Conservation (phyloP, 2,113 vertebrate species). For the Calyptommatus sinebrachiatus region DNA sequence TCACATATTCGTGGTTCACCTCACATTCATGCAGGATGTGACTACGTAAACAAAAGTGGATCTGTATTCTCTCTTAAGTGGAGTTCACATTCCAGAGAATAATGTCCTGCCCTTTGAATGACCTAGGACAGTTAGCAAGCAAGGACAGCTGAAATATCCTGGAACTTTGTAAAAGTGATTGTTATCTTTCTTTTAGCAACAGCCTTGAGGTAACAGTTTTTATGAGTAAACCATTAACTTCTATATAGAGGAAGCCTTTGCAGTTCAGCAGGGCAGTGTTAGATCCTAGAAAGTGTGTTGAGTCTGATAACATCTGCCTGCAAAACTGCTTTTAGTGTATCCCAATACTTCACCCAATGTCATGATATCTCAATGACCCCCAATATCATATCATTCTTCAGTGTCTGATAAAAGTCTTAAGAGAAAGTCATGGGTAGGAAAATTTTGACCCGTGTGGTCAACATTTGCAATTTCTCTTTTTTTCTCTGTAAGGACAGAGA, state of each 20-base stretch:
- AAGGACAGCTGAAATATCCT: not conserved
- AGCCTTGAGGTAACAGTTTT: not conserved
- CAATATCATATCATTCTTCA: no score
- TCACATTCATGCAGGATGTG: not conserved
- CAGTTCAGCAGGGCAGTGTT: no score
- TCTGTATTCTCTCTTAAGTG: not conserved
- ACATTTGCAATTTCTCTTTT: no score
- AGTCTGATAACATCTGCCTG: no score
- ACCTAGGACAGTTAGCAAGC: not conserved
- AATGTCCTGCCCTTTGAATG: conserved; percentile 13
- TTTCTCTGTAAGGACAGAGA: no score
- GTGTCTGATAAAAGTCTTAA: no score
- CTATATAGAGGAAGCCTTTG: not conserved
- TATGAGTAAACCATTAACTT: not conserved
- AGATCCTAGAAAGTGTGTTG: not conserved
- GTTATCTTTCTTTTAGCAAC: not conserved
- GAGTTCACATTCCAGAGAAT: conserved; percentile 14
- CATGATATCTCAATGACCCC: no score
- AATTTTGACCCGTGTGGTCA: no score
- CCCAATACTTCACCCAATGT: no score
- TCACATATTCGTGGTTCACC: not conserved
- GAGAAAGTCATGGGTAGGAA: no score
- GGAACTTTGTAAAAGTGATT: not conserved
- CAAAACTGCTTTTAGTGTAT: no score
- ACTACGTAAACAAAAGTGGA: conserved; percentile 3